A percentile compares a stretch with the other conserved stretches of the same genome.
Evolutionary conservation across 2,797 vertebrate genomes (phyloP).

Genomic region (Alosa sapidissima): DNA sequence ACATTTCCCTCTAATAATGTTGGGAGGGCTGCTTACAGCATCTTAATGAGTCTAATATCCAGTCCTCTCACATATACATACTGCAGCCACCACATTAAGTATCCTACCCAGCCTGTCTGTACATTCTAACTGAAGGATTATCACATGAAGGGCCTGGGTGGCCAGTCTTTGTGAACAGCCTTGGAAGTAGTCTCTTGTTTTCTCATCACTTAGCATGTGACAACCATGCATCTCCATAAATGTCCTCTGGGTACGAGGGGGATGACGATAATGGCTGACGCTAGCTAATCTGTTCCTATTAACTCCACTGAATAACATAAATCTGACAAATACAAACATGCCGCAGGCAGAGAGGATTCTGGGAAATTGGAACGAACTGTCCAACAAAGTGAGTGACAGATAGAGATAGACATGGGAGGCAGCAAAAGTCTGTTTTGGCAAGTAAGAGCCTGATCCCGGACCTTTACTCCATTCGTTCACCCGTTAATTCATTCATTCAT

Average conservation of each 20-base stretch:
- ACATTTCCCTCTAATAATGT: too few species aligned
- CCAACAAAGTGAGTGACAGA: not conserved
- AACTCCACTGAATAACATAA: not conserved
- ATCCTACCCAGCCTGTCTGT: not conserved
- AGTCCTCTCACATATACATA: not conserved
- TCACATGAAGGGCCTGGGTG: not conserved
- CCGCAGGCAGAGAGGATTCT: not conserved
- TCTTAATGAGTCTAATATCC: too few species aligned
- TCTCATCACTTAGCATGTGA: not conserved
- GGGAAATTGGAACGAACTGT: not conserved
- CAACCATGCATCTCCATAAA: not conserved
- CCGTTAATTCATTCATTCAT: not conserved
- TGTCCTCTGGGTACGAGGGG: not conserved
- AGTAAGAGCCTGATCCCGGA: not conserved
- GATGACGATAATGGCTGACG: not conserved
- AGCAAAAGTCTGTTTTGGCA: not conserved
- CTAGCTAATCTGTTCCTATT: not conserved
- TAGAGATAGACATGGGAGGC: not conserved
- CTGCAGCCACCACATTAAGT: not conserved
- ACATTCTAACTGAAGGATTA: not conserved
- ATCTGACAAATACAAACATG: conserved; percentile 14
- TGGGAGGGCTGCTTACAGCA: too few species aligned
- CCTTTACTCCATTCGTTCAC: not conserved
- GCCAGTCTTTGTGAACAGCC: not conserved
- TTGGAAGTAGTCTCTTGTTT: not conserved